A percentile compares a stretch with the other conserved stretches of the same genome.
phyloP scores from a whole-genome alignment of 2,797 vertebrate genomes.

The Scarus forsteni region DNA sequence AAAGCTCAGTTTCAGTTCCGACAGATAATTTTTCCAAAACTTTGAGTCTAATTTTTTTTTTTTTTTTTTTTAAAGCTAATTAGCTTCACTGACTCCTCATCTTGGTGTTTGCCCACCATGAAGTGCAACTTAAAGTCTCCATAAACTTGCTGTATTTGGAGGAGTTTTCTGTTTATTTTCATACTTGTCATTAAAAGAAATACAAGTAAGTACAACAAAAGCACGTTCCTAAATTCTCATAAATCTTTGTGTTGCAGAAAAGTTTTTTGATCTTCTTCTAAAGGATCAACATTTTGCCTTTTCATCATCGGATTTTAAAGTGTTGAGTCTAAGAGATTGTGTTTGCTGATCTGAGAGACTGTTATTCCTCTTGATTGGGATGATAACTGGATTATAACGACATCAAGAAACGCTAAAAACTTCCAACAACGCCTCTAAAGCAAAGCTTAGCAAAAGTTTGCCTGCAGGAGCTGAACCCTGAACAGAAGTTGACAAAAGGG shows the following conservation, averaged over 20 bases:
- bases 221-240: constrained; percentile 27
- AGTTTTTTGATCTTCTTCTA: constrained; percentile 5
- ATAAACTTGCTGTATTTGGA: too few relatives aligned
- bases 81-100: too few relatives aligned
- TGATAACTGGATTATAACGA: constrained; percentile 35
- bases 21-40: too few relatives aligned
- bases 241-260: constrained; percentile 34
- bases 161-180: too few relatives aligned
- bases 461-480: constrained; percentile 16
- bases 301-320: not conserved
- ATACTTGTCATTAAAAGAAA: too few relatives aligned
- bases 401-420: constrained; percentile 24
- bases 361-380: constrained; percentile 3
- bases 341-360: constrained; percentile 4
- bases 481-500: constrained; percentile 16
- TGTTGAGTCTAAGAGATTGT: not conserved
- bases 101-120: too few relatives aligned
- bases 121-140: too few relatives aligned
- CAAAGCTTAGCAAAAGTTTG: constrained; percentile 4
- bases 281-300: not conserved
- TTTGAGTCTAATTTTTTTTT: too few relatives aligned
- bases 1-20: too few relatives aligned
- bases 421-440: not conserved
- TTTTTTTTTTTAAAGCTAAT: too few relatives aligned
- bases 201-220: too few relatives aligned